These are phyloP conservation scores for Apis cerana DNA, from an alignment of 1,140 invertebrate species.

Conservation along the genomic window DNA sequence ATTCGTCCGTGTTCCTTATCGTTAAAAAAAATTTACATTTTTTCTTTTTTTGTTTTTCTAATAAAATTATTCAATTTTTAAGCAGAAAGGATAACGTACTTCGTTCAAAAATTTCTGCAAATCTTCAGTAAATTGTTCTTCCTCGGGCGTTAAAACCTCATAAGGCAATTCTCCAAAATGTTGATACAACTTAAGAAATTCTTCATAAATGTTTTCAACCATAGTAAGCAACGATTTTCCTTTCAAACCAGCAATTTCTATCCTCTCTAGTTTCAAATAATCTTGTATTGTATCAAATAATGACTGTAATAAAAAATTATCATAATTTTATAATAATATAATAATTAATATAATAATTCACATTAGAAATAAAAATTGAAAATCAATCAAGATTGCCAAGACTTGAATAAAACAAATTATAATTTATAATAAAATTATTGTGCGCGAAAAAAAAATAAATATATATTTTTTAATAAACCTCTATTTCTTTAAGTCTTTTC, in stretches of 20 bases:
- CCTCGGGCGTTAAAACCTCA: constrained; percentile 86
- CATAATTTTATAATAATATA: not conserved
- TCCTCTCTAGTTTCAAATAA: constrained; percentile 93
- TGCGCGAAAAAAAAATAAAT: not conserved
- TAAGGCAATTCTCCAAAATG: constrained; percentile 87
- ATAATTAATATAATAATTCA: too few relatives aligned
- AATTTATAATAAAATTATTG: not conserved
- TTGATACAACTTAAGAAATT: constrained; percentile 87
- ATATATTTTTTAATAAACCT: constrained; percentile 46
- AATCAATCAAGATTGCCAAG: not conserved
- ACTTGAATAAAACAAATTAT: not conserved
- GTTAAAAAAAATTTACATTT: too few relatives aligned
- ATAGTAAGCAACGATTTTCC: constrained; percentile 84
- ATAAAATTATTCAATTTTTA: not conserved
- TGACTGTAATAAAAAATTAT: constrained; percentile 78
- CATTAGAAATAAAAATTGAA: too few relatives aligned
- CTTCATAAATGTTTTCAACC: constrained; percentile 83
- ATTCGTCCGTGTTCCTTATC: too few relatives aligned
- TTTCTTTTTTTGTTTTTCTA: not conserved
- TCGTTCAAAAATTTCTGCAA: constrained; percentile 76
- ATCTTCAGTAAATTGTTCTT: constrained; percentile 83
- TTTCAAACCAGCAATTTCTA: constrained; percentile 91
- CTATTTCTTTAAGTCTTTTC: constrained; percentile 79
- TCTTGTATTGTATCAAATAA: constrained; percentile 89
- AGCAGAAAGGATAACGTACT: constrained; percentile 37